Percentiles rank a stretch among this genome's conserved stretches.
phyloP scores from a whole-genome alignment of 2,113 vertebrate genomes.

The Platichthys stellatus region DNA sequence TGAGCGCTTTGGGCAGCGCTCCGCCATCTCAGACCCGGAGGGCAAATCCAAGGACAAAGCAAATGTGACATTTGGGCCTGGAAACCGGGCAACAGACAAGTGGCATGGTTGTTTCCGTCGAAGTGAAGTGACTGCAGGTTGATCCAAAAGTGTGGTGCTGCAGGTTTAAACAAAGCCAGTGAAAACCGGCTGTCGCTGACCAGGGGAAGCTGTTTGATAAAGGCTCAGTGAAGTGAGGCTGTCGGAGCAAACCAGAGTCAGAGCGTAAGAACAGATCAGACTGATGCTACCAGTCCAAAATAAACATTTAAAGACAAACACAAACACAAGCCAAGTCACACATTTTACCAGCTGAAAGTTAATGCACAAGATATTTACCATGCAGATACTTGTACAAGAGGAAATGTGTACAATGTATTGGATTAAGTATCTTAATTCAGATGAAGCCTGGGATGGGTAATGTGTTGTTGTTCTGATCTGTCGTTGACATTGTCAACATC shows the following conservation, averaged over 20 bases:
- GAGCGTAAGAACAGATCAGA: too few species aligned
- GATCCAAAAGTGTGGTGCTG: background rate
- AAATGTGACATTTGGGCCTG: background rate
- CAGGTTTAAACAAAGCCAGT: background rate
- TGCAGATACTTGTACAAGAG: background rate
- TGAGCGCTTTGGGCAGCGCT: slow-evolving; percentile 35
- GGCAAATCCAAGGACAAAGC: slow-evolving; percentile 38
- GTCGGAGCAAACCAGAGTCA: too few species aligned
- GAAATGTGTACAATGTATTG: too few species aligned
- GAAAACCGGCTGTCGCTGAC: too few species aligned
- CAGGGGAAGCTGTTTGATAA: too few species aligned
- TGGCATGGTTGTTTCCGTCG: background rate
- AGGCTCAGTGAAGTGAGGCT: background rate
- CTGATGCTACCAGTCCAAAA: background rate
- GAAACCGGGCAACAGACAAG: slow-evolving; percentile 23
- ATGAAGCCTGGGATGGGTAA: too few species aligned
- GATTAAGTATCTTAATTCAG: too few species aligned
- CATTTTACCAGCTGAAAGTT: background rate
- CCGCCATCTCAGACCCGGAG: slow-evolving; percentile 9
- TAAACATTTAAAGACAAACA: background rate
- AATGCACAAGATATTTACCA: background rate
- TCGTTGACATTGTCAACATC: too few species aligned
- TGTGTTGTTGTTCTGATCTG: too few species aligned
- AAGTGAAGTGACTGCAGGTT: slow-evolving; percentile 1
- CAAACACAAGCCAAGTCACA: too few species aligned